A percentile compares a stretch with the other conserved stretches of the same genome.
phyloP scores from a whole-genome alignment of 1,140 invertebrate genomes.

The Atta texana region DNA sequence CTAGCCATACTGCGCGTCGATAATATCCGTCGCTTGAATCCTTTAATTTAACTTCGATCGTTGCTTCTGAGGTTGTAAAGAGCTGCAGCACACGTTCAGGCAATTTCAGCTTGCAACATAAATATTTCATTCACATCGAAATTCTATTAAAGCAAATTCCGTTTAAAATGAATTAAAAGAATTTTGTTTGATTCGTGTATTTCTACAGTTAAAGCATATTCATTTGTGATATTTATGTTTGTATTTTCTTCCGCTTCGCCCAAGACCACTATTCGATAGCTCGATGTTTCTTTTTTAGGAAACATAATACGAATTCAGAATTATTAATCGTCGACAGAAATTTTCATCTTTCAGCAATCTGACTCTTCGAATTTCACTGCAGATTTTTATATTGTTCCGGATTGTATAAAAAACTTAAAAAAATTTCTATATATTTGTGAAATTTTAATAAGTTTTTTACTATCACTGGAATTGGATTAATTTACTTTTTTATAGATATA shows the following conservation, averaged over 20 bases:
- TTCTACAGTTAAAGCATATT: background rate
- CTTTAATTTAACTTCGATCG: slow-evolving; percentile 64
- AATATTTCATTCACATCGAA: slow-evolving; percentile 22
- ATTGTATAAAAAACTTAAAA: too few relatives aligned
- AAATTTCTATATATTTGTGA: too few relatives aligned
- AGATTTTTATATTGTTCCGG: too few relatives aligned
- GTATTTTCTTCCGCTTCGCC: background rate
- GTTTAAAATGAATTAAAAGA: background rate
- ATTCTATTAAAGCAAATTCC: background rate
- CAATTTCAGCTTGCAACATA: background rate
- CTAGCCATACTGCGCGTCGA: slow-evolving; percentile 28
- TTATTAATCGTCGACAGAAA: background rate
- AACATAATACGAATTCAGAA: background rate
- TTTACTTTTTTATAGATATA: too few relatives aligned
- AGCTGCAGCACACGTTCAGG: background rate
- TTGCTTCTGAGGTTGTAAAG: slow-evolving; percentile 2
- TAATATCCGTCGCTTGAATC: slow-evolving; percentile 52
- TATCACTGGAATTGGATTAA: too few relatives aligned
- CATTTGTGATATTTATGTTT: background rate
- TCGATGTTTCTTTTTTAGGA: background rate
- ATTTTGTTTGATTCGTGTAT: background rate
- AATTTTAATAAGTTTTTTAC: too few relatives aligned
- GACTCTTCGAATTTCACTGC: too few relatives aligned
- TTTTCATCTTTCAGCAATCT: too few relatives aligned
- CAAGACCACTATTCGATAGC: background rate